Base-by-base conservation (phyloP, 2,113 vertebrate species). In the Semicossyphus pulcher region DNA sequence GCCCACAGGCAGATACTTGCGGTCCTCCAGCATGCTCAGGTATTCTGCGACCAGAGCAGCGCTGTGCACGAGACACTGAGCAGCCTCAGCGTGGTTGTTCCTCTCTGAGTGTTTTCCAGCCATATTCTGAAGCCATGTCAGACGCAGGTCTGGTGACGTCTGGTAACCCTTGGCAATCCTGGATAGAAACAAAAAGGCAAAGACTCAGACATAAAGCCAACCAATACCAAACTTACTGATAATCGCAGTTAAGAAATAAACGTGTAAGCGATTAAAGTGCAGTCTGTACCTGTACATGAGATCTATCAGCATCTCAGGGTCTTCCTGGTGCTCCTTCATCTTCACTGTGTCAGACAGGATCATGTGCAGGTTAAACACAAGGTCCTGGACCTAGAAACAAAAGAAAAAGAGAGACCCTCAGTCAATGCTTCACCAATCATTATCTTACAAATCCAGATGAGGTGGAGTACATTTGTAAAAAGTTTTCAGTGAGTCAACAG, bases 81-180 rank as follows among this genome's bases (percentile, higher is more conserved):
- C 98, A 0, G 97, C 97, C 81, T 99, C 98, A 0, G 98, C 98
- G 0, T 99, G 97, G 70, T 99, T 99, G 91, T 95, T 97, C 71
- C 97, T 95, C 85, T 99, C 98, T 0, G 97, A 97, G 83, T 99
- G 98, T 51, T 99, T 99, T 37, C 98, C 97, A 1, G 98, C 98
- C 98, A 99, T 99, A 94, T 99, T 99, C 92, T 99, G 98, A 66
- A 99, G 88, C 98, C 98, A 99, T 0, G 98, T 99, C 69, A 99
- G 78, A 0, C 98, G 93, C 72, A 99, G 89, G 81, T 99, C 98
- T 0, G 98, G 98, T 18, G 98, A 99, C 0, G 97, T 98, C 94
- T 99, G 98, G 87, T 99, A 99, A 56, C 98, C 98, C 73, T 99
- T 99, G 5, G 98, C 97, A 65, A 99, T 99, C 91, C 98, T 99